Base-by-base conservation (phyloP, 30 jellyfish, hydroid and myxozoan genomes). In the Pelagia noctiluca region DNA sequence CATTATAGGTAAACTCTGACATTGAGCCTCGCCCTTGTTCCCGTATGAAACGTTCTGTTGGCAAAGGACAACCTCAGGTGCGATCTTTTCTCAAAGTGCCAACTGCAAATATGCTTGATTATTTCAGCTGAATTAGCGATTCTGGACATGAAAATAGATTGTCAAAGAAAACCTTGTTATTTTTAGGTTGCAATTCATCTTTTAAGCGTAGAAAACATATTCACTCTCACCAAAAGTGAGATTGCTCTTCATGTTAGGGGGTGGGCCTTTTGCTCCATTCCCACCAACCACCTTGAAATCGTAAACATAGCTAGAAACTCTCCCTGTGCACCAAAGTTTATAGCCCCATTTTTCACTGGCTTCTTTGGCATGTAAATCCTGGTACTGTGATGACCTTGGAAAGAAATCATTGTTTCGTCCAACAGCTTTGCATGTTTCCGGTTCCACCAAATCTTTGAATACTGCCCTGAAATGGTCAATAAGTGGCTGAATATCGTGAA, bases 331-430 rank as follows among this genome's bases (percentile, higher is more conserved):
- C 91, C 78, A 82, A 33, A 82, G 12, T 48, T 82, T 82, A 35
- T 65, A 35, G 38, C 93, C 93, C 90, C 78, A 84, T 49, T 78
- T 88, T n/a, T n/a, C 54, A 74, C 84, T 3, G 94, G 96, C 65
- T 88, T 77, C 50, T 88, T 76, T 3, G 93, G 94, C 85, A 88
- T 80, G 1, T 71, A 13, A 60, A 49, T 73, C 54, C 60, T 88
- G 76, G 82, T 50, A 21, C 76, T 35, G 54, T 76, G 93, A 23
- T 50, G 32, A 30, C 93, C 94, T 53, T 78, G 78, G 93, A 88
- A 88, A n/a, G 93, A 93, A 24, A 88, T 71, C 80, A 88, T 88
- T 34, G 66, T 69, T 48, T 88, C 94, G 64, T 88, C 96, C n/a
- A 0, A 66, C 84, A 31, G 96, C 64, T 13, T 28, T 53, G 60